Conservation (phyloP, 2,888 invertebrate species). For the Strigamia maritima region DNA sequence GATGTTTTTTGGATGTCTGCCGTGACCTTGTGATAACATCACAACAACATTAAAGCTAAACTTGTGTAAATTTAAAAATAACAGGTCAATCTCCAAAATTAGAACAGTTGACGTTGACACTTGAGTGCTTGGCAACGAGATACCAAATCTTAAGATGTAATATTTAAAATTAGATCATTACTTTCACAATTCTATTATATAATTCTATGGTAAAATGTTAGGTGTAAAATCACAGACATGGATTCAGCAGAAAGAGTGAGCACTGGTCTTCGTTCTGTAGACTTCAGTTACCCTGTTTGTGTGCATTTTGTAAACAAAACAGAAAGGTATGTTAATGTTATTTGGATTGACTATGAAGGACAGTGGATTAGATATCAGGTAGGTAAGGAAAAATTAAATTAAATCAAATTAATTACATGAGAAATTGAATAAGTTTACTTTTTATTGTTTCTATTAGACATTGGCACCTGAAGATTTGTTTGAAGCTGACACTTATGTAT, state of each 20-base stretch:
- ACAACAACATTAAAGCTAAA: background rate
- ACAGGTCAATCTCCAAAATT: background rate
- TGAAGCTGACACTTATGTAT: background rate
- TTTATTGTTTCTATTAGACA: background rate
- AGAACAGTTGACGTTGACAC: background rate
- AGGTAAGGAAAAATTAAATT: background rate
- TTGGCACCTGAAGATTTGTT: background rate
- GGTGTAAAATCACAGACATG: too few relatives aligned
- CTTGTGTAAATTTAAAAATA: background rate
- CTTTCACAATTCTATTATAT: background rate
- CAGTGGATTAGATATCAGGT: conserved; percentile 32
- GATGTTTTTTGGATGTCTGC: background rate
- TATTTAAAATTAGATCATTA: background rate
- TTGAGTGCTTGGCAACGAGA: background rate
- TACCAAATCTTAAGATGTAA: background rate
- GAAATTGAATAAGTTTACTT: background rate
- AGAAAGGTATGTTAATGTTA: conserved; percentile 2
- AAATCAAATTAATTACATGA: too few relatives aligned
- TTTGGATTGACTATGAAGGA: conserved; percentile 35
- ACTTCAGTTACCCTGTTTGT: background rate
- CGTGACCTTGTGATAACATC: background rate
- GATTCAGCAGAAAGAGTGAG: too few relatives aligned
- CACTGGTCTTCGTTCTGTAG: background rate
- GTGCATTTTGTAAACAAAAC: conserved; percentile 23
- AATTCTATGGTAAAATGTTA: too few relatives aligned